Evolutionary conservation across 2,797 vertebrate species (phyloP).

Genomic region (Rhinogobio ventralis): DNA sequence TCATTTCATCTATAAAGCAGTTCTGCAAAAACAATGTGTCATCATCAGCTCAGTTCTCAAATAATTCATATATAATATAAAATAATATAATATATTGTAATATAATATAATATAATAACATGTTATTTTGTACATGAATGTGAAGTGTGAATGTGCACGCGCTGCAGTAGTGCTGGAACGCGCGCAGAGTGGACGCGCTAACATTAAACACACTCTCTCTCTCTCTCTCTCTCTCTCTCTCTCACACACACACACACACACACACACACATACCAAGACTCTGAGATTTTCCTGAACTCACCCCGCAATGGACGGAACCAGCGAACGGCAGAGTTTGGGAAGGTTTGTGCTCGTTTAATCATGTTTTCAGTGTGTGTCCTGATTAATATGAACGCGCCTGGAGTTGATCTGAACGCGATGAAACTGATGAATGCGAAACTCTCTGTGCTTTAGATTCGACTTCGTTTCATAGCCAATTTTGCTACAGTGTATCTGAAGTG

Average conservation of each 20-base stretch:
- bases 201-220: not conserved
- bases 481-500: not conserved
- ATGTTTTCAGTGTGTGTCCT: not conserved
- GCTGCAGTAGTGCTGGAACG: not conserved
- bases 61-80: not conserved
- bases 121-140: not conserved
- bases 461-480: not conserved
- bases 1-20: too few species aligned
- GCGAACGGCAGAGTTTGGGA: not conserved
- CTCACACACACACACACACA: not conserved
- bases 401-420: too few species aligned
- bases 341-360: not conserved
- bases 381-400: not conserved
- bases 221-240: too few species aligned
- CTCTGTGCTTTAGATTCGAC: not conserved
- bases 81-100: not conserved
- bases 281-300: not conserved
- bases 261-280: not conserved
- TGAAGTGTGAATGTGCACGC: not conserved
- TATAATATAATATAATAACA: not conserved
- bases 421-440: not conserved
- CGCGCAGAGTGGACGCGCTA: slow-evolving; percentile 32
- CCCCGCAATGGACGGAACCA: slow-evolving; percentile 11
- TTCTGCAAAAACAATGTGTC: too few species aligned
- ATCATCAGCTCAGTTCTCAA: too few species aligned